A percentile compares a stretch with the other conserved stretches of the same genome.
Evolutionary conservation across 2,888 invertebrate genomes (phyloP).

Genomic region (Apamea anceps): DNA sequence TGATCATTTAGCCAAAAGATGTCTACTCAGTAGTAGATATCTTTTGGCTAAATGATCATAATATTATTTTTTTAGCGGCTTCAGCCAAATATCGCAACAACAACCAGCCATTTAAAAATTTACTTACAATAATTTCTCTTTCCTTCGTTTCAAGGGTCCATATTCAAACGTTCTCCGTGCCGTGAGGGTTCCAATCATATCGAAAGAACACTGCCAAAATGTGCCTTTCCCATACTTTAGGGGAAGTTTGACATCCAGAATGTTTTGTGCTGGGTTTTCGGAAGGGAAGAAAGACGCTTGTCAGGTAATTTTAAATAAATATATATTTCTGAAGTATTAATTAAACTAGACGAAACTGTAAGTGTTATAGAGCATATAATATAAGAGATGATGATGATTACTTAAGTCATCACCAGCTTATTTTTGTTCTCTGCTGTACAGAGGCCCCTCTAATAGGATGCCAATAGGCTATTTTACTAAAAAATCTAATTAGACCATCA

Average conservation of each 20-base stretch:
- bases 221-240: conserved; percentile 85
- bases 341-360: neutral
- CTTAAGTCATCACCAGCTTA: neutral
- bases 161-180: conserved; percentile 83
- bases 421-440: neutral
- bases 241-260: conserved; percentile 82
- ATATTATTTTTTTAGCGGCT: too few relatives aligned
- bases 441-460: neutral
- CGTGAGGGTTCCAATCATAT: conserved; percentile 84
- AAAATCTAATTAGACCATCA: too few relatives aligned
- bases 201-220: conserved; percentile 83
- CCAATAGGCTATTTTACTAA: too few relatives aligned
- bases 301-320: conserved; percentile 74
- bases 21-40: too few relatives aligned
- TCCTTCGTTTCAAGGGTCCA: conserved; percentile 77
- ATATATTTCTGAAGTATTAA: neutral
- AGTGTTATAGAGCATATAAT: neutral
- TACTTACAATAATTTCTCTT: neutral
- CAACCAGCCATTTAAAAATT: neutral
- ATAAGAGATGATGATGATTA: neutral
- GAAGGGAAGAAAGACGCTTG: conserved; percentile 86
- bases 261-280: conserved; percentile 87
- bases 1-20: neutral
- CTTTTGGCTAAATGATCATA: too few relatives aligned
- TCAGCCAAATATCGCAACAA: neutral